These are phyloP conservation scores for Echinops telfairi DNA, from an alignment of 2,113 vertebrate species.

Conservation along the genomic window DNA sequence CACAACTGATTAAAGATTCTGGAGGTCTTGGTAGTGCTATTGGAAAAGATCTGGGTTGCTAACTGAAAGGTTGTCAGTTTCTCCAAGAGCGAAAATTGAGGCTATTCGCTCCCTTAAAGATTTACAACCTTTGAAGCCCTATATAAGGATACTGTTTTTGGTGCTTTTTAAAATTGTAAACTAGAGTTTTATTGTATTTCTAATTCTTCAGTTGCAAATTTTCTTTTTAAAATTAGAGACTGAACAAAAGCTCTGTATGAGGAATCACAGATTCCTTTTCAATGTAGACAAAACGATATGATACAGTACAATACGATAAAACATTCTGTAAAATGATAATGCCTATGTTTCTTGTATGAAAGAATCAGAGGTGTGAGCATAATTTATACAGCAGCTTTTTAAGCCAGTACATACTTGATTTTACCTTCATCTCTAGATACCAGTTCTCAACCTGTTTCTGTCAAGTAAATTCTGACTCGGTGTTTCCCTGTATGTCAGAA, in stretches of 20 bases:
- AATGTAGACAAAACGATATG: background rate
- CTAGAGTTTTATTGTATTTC: no score
- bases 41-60: no score
- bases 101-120: no score
- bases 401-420: background rate
- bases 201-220: background rate
- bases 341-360: background rate
- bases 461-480: background rate
- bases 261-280: background rate
- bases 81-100: no score
- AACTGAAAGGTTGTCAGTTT: no score
- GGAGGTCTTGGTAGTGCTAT: no score
- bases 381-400: background rate
- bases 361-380: background rate
- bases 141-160: no score
- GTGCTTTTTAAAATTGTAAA: no score
- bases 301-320: background rate
- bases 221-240: background rate
- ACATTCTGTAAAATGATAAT: background rate
- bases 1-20: no score
- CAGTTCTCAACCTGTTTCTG: background rate
- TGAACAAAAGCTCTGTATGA: background rate
- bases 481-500: background rate
- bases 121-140: no score
- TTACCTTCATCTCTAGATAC: background rate